Conservation (phyloP, 2,888 invertebrate genomes). For the Spialia ferax region DNA sequence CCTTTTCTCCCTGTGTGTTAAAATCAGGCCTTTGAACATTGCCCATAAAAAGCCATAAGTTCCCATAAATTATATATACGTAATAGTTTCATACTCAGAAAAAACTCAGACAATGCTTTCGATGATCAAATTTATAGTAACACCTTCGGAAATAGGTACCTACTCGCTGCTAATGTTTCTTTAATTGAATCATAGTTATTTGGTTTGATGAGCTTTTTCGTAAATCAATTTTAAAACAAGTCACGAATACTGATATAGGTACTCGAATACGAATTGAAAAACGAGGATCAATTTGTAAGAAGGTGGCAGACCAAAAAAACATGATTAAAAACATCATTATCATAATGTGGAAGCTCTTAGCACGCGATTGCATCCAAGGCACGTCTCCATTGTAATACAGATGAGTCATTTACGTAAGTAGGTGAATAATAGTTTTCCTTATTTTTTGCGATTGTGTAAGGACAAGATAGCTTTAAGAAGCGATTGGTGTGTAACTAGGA, state of each 20-base stretch:
- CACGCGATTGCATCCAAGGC: not conserved
- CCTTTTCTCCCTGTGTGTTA: too few species aligned
- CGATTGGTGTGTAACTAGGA: too few species aligned
- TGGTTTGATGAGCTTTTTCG: not conserved
- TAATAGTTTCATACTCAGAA: too few species aligned
- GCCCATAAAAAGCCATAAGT: too few species aligned
- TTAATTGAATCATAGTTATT: not conserved
- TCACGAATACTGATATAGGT: conserved; percentile 1
- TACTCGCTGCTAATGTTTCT: not conserved
- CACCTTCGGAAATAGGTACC: not conserved
- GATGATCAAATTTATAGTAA: not conserved
- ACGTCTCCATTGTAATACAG: not conserved
- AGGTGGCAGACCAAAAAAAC: not conserved
- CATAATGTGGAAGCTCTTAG: conserved; percentile 2
- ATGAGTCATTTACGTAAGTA: not conserved
- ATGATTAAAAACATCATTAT: conserved; percentile 2
- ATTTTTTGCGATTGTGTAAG: too few species aligned
- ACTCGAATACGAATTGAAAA: not conserved
- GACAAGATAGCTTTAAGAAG: too few species aligned
- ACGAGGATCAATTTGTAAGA: conserved; percentile 4
- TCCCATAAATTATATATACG: too few species aligned
- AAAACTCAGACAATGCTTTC: too few species aligned
- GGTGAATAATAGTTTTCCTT: not conserved
- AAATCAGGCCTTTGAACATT: too few species aligned
- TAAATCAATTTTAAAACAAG: not conserved